phyloP scores from a whole-genome alignment of 2,113 vertebrate genomes.

The Podarcis muralis region DNA sequence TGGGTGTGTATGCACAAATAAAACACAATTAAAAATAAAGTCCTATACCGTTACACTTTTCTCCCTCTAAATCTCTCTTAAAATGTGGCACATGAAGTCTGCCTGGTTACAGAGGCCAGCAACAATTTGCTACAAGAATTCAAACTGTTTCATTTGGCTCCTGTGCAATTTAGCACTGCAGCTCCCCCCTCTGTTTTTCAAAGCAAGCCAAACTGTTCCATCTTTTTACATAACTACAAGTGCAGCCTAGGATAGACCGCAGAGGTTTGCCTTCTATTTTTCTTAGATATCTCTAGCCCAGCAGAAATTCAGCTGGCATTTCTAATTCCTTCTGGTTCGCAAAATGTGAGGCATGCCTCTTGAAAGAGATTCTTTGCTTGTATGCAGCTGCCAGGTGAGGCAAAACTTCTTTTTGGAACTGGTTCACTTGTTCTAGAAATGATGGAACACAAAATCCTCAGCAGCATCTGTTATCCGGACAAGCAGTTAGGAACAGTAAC shows the following conservation, averaged over 20 bases:
- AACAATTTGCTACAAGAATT: not conserved
- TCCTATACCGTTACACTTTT: not conserved
- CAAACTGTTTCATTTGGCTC: constrained; percentile 15
- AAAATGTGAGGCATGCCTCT: not conserved
- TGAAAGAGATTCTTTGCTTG: not conserved
- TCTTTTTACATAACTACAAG: constrained; percentile 12
- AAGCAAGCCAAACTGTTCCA: not conserved
- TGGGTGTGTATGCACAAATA: not conserved
- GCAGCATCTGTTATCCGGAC: not conserved
- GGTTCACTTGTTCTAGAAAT: not conserved
- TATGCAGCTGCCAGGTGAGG: not conserved
- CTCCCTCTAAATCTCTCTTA: not conserved
- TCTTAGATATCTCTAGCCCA: not conserved
- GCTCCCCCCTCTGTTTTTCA: not conserved
- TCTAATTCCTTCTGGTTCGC: not conserved
- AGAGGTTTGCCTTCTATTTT: constrained; percentile 4
- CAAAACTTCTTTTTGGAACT: not conserved
- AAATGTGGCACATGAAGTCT: not conserved
- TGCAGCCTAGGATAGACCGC: not conserved
- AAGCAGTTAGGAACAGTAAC: not conserved
- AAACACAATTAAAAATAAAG: not conserved
- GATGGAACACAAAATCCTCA: not conserved
- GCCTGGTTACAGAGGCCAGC: not conserved
- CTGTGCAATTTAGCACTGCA: constrained; percentile 9
- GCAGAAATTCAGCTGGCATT: not conserved